phyloP scores from a whole-genome alignment of 2,113 vertebrate genomes.

The Gallinago undulata region DNA sequence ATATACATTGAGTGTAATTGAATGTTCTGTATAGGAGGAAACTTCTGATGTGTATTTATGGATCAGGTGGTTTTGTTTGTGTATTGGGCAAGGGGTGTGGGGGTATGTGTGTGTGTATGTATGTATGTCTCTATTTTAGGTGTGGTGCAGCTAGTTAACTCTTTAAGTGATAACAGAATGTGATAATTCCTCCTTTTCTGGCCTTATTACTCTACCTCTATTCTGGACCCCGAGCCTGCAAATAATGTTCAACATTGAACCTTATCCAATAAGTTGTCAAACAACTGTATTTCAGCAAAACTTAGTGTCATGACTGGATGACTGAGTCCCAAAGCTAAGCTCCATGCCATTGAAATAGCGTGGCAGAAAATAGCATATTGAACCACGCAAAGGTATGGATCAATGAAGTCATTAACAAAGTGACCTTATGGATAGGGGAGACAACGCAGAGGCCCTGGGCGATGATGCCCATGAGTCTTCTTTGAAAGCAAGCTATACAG shows the following conservation, averaged over 20 bases:
- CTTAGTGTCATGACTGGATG: background rate
- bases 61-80: background rate
- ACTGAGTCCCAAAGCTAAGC: background rate
- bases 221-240: background rate
- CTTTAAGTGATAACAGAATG: background rate
- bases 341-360: background rate
- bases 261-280: background rate
- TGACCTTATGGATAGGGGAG: background rate
- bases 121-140: background rate
- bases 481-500: background rate
- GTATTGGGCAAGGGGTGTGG: background rate
- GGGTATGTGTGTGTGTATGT: background rate
- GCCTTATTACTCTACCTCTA: background rate
- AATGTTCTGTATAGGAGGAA: background rate
- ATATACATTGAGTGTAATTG: background rate
- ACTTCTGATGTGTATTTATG: background rate
- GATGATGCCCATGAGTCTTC: background rate
- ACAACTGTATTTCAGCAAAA: background rate
- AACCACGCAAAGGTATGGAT: background rate
- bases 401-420: slow-evolving; percentile 12
- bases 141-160: background rate
- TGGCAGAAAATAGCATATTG: background rate
- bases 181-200: background rate
- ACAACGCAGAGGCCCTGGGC: background rate
- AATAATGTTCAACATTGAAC: background rate